Evolutionary conservation across 2,113 vertebrate species (phyloP), one percentile per base, ranked within the genome.

Genomic region (Dunckerocampus dactyliophorus): DNA sequence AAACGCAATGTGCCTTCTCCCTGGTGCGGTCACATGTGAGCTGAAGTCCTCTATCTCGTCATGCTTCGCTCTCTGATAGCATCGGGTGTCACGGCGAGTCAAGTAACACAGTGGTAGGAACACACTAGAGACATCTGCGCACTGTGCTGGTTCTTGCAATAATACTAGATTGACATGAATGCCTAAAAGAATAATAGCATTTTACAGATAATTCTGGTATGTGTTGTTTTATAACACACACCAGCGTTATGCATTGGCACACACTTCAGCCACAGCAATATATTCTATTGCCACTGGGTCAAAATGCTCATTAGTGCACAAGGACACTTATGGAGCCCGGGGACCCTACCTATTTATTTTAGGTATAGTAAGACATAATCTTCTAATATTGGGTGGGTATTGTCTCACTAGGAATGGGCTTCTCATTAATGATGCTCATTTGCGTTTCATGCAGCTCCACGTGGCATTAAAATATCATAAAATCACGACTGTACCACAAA

Each of bases 1-100:
- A 55, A 55, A 39, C 53, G 37, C 53, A 55, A 55, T 39, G 53
- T 19, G 31, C 53, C 53, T 37, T 37, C 53, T 37, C 53, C 37
- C 52, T 19, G 28, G 51, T n/a, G 52, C 19, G 28, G 17, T n/a
- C 52, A 12, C 52, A 19, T 1, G 17, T n/a, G 28, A 54, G 28
- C 52, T 37, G 16, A 53, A 53, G 31, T 24, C 5, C 5, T 28
- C 24, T 28, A 5, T 22, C 49, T 22, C 1, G 10, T 22, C 5
- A 22, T 50, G 21, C 22, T 50, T 21, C 3, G n/a, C 31, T 37
- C 11, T 34, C 31, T 12, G 28, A 37, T n/a, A 11, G 28, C 53
- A 39, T 55, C 28, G 13, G 52, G 52, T 34, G 52, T 34, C 28
- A 34, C 17, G 3, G 31, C 17, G 15, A 34, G 28, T 37, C 8